Evolutionary conservation across 2,888 invertebrate genomes (phyloP).

Genomic region (Cylloceria caligata): DNA sequence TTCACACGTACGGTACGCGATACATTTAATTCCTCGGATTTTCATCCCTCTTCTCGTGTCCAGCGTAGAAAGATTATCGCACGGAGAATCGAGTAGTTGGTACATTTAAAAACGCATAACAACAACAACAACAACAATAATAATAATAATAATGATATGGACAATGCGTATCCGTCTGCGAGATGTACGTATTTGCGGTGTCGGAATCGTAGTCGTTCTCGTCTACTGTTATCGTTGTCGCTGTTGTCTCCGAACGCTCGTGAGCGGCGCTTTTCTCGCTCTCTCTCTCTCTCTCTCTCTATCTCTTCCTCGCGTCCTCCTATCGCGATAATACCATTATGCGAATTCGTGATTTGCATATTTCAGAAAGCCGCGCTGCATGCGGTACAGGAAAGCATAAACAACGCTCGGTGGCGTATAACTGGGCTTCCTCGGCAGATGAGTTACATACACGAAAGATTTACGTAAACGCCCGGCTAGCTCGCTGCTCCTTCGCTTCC

Average conservation of each 20-base stretch:
- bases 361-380: constrained; percentile 82
- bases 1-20: too few relatives aligned
- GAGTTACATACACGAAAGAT: constrained; percentile 83
- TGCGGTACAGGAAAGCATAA: constrained; percentile 83
- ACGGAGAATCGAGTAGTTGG: background rate
- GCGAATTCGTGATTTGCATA: constrained; percentile 84
- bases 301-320: constrained; percentile 72
- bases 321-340: constrained; percentile 83
- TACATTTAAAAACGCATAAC: background rate
- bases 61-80: background rate
- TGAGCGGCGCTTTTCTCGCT: constrained; percentile 19
- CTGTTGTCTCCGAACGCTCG: constrained; percentile 20
- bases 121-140: background rate
- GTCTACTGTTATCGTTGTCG: constrained; percentile 43
- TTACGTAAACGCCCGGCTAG: constrained; percentile 78
- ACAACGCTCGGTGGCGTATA: constrained; percentile 80
- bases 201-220: constrained; percentile 40
- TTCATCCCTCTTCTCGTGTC: constrained; percentile 11
- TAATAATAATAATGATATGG: constrained; percentile 44
- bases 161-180: constrained; percentile 41
- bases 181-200: constrained; percentile 54
- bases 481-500: constrained; percentile 64
- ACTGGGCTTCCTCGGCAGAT: constrained; percentile 81
- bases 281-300: constrained; percentile 52
- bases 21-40: constrained; percentile 15